Evolutionary conservation across 2,888 invertebrate species (phyloP).

Genomic region (Brachylomia viminalis): DNA sequence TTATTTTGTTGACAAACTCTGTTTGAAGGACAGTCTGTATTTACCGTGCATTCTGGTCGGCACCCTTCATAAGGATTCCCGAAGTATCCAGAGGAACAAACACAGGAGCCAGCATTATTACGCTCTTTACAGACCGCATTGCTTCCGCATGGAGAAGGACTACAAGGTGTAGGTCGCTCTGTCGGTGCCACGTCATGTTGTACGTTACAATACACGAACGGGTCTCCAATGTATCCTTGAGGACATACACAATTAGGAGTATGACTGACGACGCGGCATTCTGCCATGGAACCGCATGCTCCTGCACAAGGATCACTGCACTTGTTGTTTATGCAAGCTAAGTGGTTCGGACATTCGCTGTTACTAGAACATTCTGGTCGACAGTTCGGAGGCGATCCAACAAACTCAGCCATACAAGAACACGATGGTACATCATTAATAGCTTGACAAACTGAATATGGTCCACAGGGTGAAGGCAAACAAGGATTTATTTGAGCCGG

Average conservation of each 20-base stretch:
- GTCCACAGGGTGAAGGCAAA: conserved; percentile 92
- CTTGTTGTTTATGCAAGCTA: conserved; percentile 93
- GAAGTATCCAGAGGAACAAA: conserved; percentile 92
- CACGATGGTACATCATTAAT: conserved; percentile 92
- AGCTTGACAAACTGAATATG: conserved; percentile 91
- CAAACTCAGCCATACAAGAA: conserved; percentile 92
- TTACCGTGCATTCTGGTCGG: conserved; percentile 93
- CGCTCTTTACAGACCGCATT: conserved; percentile 93
- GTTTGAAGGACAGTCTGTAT: conserved; percentile 93
- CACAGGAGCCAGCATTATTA: conserved; percentile 93
- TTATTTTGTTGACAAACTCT: conserved; percentile 93
- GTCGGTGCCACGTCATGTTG: conserved; percentile 78
- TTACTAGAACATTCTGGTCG: conserved; percentile 94
- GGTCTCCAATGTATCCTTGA: conserved; percentile 93
- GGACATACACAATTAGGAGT: conserved; percentile 93
- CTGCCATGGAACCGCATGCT: conserved; percentile 93
- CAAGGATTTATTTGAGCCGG: conserved; percentile 91
- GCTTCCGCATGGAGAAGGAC: conserved; percentile 93
- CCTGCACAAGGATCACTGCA: conserved; percentile 94
- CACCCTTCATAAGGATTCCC: conserved; percentile 93
- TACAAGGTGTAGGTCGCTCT: conserved; percentile 90
- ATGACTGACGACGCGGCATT: conserved; percentile 94
- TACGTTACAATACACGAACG: conserved; percentile 91
- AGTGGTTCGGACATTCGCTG: conserved; percentile 92
- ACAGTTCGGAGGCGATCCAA: conserved; percentile 93